A percentile compares a stretch with the other conserved stretches of the same genome.
Conservation (phyloP, 2,113 vertebrate species). For the Pagrus major region DNA sequence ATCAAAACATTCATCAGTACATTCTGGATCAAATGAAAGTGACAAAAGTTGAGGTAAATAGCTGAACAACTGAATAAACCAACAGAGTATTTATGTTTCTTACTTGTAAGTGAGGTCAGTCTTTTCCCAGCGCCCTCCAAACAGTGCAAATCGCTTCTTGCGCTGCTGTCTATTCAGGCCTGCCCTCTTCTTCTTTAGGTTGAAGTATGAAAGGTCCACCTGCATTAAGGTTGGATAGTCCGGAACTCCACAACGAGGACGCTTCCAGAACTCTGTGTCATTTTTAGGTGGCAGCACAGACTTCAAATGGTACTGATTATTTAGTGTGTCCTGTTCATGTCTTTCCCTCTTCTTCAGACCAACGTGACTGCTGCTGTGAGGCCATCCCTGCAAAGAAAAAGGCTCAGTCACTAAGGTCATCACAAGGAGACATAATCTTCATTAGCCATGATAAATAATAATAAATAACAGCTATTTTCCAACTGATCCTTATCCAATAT, state of each 20-base stretch:
- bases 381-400: conserved; percentile 50
- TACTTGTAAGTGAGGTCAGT: conserved; percentile 70
- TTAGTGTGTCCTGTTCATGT: conserved; percentile 45
- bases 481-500: background rate
- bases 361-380: conserved; percentile 13
- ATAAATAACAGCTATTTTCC: background rate
- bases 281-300: conserved; percentile 20
- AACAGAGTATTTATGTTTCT: conserved; percentile 9
- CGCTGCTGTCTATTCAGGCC: conserved; percentile 41
- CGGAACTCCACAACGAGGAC: conserved; percentile 69
- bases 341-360: conserved; percentile 35
- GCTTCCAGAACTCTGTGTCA: conserved; percentile 46
- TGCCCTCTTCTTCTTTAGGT: conserved; percentile 34
- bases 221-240: conserved; percentile 42
- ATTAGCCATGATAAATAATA: background rate
- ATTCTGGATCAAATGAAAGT: background rate
- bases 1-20: background rate
- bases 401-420: background rate
- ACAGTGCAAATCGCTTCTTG: conserved; percentile 56
- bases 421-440: background rate
- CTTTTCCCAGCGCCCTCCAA: conserved; percentile 73
- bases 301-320: conserved; percentile 25
- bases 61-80: background rate
- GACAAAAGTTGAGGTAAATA: background rate
- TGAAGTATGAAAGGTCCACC: background rate